Conservation (phyloP, 2,888 invertebrate species). For the Caenorhabditis sp. region DNA sequence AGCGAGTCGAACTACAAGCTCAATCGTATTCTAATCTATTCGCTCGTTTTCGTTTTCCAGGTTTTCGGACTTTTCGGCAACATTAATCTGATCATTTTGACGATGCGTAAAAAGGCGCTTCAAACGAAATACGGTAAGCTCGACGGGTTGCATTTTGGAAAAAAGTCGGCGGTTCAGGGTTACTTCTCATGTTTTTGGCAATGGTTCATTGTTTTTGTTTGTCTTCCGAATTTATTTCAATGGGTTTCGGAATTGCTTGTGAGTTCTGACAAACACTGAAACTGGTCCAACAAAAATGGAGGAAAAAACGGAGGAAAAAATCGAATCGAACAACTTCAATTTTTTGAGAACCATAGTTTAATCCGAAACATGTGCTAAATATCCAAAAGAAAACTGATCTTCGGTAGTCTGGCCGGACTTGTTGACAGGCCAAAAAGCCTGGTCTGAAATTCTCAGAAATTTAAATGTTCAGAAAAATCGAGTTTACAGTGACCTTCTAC, state of each 20-base stretch:
- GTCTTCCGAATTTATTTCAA: slow-evolving; percentile 14
- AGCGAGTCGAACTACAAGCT: slow-evolving; percentile 16
- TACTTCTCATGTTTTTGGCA: slow-evolving; percentile 15
- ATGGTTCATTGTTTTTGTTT: slow-evolving; percentile 23
- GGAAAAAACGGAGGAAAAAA: no score
- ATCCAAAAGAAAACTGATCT: background rate
- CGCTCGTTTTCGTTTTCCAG: slow-evolving; percentile 28
- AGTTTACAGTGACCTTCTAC: slow-evolving; percentile 23
- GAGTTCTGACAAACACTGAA: no score
- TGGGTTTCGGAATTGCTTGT: slow-evolving; percentile 24
- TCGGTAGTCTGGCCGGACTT: background rate
- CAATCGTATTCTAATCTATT: slow-evolving; percentile 39
- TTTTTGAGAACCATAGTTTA: no score
- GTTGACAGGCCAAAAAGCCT: no score
- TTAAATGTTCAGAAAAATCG: no score
- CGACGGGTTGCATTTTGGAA: background rate
- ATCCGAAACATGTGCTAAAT: no score
- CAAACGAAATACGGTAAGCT: slow-evolving; percentile 40
- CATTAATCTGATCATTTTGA: slow-evolving; percentile 29
- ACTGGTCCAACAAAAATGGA: no score
- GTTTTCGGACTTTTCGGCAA: slow-evolving; percentile 36
- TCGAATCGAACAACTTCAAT: no score
- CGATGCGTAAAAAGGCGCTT: slow-evolving; percentile 27
- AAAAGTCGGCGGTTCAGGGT: slow-evolving; percentile 4
- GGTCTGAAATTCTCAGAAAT: no score